Conservation (phyloP, 1,140 invertebrate species). For the Artemia franciscana region DNA sequence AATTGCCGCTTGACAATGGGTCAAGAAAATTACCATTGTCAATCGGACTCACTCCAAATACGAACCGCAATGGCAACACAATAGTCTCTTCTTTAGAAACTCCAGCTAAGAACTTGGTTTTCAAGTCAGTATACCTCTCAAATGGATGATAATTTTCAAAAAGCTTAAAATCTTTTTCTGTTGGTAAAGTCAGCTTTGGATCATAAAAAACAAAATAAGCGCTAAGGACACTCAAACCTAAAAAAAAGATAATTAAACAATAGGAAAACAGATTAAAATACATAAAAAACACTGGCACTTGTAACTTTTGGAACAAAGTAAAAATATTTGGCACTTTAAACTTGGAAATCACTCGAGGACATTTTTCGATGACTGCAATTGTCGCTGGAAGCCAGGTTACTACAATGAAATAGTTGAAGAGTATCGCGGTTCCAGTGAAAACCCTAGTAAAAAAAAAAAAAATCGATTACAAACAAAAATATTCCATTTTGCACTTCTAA, state of each 20-base stretch:
- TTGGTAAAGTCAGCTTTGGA: slow-evolving; percentile 58
- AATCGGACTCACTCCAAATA: slow-evolving; percentile 69
- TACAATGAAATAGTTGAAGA: slow-evolving; percentile 71
- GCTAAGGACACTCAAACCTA: slow-evolving; percentile 36
- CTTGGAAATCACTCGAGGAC: slow-evolving; percentile 13
- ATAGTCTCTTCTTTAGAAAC: slow-evolving; percentile 23
- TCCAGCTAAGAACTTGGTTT: slow-evolving; percentile 61
- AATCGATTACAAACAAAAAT: background rate
- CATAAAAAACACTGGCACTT: background rate
- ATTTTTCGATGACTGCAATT: slow-evolving; percentile 40
- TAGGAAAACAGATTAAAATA: slow-evolving; percentile 8
- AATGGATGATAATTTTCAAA: slow-evolving; percentile 61
- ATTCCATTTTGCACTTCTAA: slow-evolving; percentile 22
- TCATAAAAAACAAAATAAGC: slow-evolving; percentile 53
- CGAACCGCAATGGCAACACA: slow-evolving; percentile 51
- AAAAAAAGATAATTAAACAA: slow-evolving; percentile 31
- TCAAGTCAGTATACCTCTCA: slow-evolving; percentile 31
- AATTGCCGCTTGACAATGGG: slow-evolving; percentile 43
- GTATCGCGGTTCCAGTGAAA: slow-evolving; percentile 69
- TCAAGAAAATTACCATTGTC: slow-evolving; percentile 71
- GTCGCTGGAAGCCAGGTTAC: slow-evolving; percentile 68
- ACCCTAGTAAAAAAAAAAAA: slow-evolving; percentile 36
- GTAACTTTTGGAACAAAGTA: background rate
- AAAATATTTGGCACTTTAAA: background rate
- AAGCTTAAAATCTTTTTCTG: slow-evolving; percentile 63